A percentile compares a stretch with the other conserved stretches of the same genome.
Evolutionary conservation across 2,113 vertebrate species (phyloP).

Genomic region (Pygoscelis adeliae): DNA sequence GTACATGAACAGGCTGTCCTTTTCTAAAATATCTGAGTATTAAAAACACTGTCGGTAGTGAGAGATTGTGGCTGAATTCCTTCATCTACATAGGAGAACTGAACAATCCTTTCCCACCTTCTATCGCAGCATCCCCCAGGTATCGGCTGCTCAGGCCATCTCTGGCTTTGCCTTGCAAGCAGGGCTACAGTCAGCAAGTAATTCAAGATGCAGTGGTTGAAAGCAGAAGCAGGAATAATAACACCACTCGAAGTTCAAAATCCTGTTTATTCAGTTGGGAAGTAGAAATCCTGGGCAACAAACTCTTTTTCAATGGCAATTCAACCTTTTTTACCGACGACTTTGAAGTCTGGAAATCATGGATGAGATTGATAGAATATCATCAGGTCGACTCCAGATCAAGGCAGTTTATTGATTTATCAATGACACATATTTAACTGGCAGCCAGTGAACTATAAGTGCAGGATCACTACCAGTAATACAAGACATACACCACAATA

Average conservation of each 20-base stretch:
- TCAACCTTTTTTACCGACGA: background rate
- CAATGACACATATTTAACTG: background rate
- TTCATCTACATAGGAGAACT: background rate
- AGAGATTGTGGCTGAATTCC: background rate
- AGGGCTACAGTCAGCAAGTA: background rate
- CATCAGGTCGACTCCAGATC: background rate
- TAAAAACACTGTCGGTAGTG: background rate
- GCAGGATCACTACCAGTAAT: background rate
- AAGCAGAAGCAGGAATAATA: background rate
- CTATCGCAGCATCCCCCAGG: background rate
- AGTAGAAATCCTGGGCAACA: background rate
- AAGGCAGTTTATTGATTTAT: background rate
- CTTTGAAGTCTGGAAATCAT: background rate
- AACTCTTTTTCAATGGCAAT: background rate
- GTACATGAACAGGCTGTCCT: background rate
- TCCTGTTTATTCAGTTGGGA: background rate
- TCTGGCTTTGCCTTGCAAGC: background rate
- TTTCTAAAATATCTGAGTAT: background rate
- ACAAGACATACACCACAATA: background rate
- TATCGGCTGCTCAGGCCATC: background rate
- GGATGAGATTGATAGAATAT: background rate
- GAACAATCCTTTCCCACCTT: background rate
- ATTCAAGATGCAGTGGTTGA: background rate
- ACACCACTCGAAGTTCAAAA: background rate
- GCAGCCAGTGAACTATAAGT: background rate